Base-by-base conservation (phyloP, 2,113 vertebrate species). In the Heterotilapia buettikoferi region DNA sequence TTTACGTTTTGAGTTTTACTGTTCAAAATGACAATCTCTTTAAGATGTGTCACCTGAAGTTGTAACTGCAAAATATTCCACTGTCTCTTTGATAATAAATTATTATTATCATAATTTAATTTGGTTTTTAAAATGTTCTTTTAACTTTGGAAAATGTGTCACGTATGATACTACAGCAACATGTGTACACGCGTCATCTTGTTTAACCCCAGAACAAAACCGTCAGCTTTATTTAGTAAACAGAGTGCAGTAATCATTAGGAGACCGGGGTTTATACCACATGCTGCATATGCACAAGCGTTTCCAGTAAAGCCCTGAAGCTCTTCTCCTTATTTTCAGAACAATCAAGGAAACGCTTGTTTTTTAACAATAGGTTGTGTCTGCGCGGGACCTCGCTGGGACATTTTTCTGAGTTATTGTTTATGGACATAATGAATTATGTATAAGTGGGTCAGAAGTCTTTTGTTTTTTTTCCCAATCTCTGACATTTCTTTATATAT, bases 261-360 rank as follows among this genome's bases (percentile, higher is more conserved):
- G 29, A 57, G 9, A 66, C 31, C 11, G 36, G 24, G 81, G n/a
- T 52, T 66, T 11, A 57, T 85, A 53, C 36, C 52, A 29, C 47
- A 78, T 87, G 78, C 86, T 86, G 54, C 36, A 26, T 63, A 84
- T 56, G 29, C 33, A 83, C 54, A 85, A 82, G 53, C 24, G 82
- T 89, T 93, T 88, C 38, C 73, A 84, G 45, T 84, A 79, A 88
- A 89, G 59, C 4, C 76, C 50, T 84, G n/a, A 89, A 63, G 82
- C 85, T 78, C 86, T 88, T 92, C n/a, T 85, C 59, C 53, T 86
- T 83, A 79, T 88, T 91, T 93, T 84, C 63, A 85, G 47, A 87
- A 89, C 43, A 33, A 52, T 84, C 47, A 90, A 87, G 80, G 90
- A 86, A 89, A 90, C 56, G 10, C 88, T 88, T 87, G 36, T 88